phyloP scores from a whole-genome alignment of 1,140 invertebrate species.

The Diorhabda sublineata region DNA sequence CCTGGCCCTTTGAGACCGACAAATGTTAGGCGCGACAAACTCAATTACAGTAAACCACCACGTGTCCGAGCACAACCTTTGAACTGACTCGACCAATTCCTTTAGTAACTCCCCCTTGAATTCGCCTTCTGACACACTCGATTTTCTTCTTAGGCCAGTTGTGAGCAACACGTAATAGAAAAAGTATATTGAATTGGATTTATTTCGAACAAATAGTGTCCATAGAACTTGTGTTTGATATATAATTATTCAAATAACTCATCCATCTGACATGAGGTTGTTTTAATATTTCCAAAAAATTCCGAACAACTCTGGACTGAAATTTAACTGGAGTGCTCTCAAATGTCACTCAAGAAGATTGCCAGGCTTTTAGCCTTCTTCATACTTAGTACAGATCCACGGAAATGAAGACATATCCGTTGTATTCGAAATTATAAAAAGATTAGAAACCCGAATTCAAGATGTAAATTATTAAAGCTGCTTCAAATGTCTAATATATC shows the following conservation, averaged over 20 bases:
- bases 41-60: constrained; percentile 44
- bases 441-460: not conserved
- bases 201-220: too few species aligned
- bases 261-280: too few species aligned
- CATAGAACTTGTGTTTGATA: too few species aligned
- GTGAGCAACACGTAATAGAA: too few species aligned
- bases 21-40: constrained; percentile 38
- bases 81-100: constrained; percentile 30
- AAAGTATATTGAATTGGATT: too few species aligned
- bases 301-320: too few species aligned
- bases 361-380: too few species aligned
- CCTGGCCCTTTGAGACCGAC: constrained; percentile 32
- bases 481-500: constrained; percentile 6
- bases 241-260: too few species aligned
- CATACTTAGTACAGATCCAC: not conserved
- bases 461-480: not conserved
- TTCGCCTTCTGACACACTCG: constrained; percentile 13
- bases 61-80: constrained; percentile 39
- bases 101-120: constrained; percentile 19
- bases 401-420: not conserved
- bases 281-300: too few species aligned
- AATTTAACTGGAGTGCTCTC: too few species aligned
- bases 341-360: too few species aligned
- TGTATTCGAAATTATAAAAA: not conserved
- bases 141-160: too few species aligned